Evolutionary conservation across 2,113 vertebrate genomes (phyloP).

Genomic region (Ictalurus punctatus): DNA sequence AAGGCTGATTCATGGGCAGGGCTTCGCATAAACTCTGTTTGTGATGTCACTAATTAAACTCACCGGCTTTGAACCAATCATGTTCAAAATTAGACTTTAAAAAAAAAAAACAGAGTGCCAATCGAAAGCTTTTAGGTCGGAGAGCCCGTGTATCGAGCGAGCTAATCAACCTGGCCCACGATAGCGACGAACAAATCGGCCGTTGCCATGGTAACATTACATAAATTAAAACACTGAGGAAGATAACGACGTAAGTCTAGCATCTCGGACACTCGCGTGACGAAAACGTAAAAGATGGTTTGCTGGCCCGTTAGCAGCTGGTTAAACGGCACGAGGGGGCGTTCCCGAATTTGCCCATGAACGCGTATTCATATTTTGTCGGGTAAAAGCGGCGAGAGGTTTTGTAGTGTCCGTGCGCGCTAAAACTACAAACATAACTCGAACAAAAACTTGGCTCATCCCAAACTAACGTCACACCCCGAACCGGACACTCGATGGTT

Average conservation of each 20-base stretch:
- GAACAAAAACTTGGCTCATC: not conserved
- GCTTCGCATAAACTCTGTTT: not conserved
- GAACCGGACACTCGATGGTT: not conserved
- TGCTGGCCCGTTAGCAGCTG: not conserved
- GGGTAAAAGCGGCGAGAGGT: not conserved
- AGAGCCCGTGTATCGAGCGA: not conserved
- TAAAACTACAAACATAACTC: not conserved
- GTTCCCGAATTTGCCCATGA: not conserved
- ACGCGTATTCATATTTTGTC: not conserved
- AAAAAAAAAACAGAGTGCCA: not conserved
- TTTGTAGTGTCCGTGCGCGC: not conserved
- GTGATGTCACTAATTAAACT: not conserved
- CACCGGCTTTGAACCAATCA: not conserved
- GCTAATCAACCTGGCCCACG: not conserved
- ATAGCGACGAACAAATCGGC: too few relatives aligned
- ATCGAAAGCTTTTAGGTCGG: too few relatives aligned
- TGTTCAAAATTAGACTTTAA: not conserved
- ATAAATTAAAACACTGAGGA: not conserved
- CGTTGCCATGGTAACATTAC: too few relatives aligned
- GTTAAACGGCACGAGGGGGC: not conserved
- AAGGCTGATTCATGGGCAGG: not conserved
- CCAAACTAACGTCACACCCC: not conserved
- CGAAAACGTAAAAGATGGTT: not conserved
- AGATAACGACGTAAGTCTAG: not conserved
- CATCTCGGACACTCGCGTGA: not conserved